These are phyloP conservation scores for Tubiluchus corallicola DNA, from an alignment of 2,888 invertebrate genomes.

Conservation along the genomic window DNA sequence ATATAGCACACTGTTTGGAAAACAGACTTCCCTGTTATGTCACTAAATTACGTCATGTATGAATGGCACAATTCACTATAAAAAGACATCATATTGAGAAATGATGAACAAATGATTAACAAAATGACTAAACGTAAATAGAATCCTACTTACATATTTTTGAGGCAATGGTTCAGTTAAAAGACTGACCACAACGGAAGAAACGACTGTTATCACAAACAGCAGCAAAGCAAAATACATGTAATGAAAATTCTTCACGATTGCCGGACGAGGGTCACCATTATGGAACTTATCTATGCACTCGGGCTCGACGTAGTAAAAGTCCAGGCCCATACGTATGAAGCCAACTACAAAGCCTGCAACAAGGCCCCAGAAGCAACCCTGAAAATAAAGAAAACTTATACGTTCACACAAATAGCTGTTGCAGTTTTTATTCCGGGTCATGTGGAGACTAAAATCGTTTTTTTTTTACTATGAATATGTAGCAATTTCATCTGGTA, in stretches of 20 bases:
- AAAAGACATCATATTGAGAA: too few species aligned
- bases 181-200: conserved; percentile 21
- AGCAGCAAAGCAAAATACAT: conserved; percentile 34
- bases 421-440: too few species aligned
- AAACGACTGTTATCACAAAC: conserved; percentile 25
- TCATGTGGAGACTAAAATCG: too few species aligned
- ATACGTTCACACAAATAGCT: too few species aligned
- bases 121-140: too few species aligned
- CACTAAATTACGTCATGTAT: too few species aligned
- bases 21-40: too few species aligned
- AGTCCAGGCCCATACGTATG: conserved; percentile 30
- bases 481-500: too few species aligned
- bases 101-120: too few species aligned
- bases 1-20: too few species aligned
- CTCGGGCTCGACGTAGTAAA: conserved; percentile 27
- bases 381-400: conserved; percentile 19
- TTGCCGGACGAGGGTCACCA: conserved; percentile 26
- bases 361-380: conserved; percentile 33
- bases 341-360: conserved; percentile 29
- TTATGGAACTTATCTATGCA: conserved; percentile 25
- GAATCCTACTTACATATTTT: conserved; percentile 17
- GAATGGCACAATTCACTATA: too few species aligned
- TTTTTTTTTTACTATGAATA: too few species aligned
- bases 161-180: conserved; percentile 20
- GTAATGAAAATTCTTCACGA: conserved; percentile 30